These are phyloP conservation scores for Emberiza fucata DNA, from an alignment of 2,113 vertebrate species.

Conservation along the genomic window DNA sequence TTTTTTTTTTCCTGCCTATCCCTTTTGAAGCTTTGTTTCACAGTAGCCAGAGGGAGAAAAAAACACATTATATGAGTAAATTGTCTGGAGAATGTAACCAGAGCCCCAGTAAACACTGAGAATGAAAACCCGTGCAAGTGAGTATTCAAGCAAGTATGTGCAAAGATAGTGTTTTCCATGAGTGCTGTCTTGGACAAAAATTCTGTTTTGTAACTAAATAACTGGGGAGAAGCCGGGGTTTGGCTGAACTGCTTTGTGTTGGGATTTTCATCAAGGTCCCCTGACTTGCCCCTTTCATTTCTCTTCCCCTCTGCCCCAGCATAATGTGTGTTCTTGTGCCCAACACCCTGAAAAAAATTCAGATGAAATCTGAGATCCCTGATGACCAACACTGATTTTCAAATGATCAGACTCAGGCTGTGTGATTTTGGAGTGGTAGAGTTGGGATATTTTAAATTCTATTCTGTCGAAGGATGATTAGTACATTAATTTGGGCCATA, in stretches of 20 bases:
- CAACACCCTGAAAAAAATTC: not conserved
- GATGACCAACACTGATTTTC: not conserved
- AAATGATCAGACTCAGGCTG: not conserved
- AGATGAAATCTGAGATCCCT: not conserved
- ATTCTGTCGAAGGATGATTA: constrained; percentile 26
- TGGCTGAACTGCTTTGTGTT: not conserved
- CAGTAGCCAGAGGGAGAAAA: constrained; percentile 32
- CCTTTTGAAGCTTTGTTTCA: constrained; percentile 43
- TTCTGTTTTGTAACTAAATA: constrained; percentile 16
- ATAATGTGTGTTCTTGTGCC: not conserved
- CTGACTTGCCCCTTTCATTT: not conserved
- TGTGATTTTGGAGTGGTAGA: constrained; percentile 2
- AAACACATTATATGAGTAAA: constrained; percentile 56
- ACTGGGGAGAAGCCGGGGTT: not conserved
- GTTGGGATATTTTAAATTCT: constrained; percentile 36
- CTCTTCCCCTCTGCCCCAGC: not conserved
- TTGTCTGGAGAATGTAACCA: constrained; percentile 62
- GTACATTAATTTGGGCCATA: constrained; percentile 55
- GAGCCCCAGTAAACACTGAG: constrained; percentile 39
- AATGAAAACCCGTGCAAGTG: constrained; percentile 31
- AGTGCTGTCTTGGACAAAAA: not conserved
- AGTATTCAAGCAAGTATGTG: constrained; percentile 44
- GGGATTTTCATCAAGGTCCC: not conserved
- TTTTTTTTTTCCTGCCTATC: not conserved
- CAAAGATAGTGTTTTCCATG: constrained; percentile 19